A percentile compares a stretch with the other conserved stretches of the same genome.
phyloP scores from a whole-genome alignment of 2,113 vertebrate genomes.

The Nansenia antarctica region DNA sequence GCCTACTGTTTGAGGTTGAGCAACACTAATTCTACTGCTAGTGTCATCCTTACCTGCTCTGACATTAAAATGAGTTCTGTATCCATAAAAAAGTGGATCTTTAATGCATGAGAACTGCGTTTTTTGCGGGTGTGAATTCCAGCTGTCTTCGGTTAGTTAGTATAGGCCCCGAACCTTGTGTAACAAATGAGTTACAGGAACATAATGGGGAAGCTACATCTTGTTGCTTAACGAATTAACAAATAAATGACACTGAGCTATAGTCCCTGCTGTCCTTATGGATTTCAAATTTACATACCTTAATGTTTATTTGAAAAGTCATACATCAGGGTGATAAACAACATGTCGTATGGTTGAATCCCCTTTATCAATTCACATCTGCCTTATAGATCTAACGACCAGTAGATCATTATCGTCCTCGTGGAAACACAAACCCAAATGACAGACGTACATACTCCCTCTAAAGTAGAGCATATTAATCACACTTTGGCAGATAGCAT shows the following conservation, averaged over 20 bases:
- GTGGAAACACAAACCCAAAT: background rate
- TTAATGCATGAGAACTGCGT: background rate
- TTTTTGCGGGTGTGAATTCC: background rate
- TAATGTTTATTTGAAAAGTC: conserved; percentile 1
- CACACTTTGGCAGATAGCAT: conserved; percentile 6
- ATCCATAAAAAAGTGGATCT: background rate
- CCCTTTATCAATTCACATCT: conserved; percentile 21
- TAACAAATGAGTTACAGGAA: background rate
- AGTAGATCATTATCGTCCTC: conserved; percentile 7
- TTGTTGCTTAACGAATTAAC: background rate
- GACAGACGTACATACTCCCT: conserved; percentile 22
- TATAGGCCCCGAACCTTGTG: background rate
- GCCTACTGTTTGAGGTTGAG: background rate
- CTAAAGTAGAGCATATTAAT: background rate
- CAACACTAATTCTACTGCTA: too few relatives aligned
- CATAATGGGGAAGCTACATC: background rate
- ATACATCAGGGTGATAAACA: background rate
- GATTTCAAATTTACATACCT: conserved; percentile 12
- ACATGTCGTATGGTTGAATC: background rate
- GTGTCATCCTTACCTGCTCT: too few relatives aligned
- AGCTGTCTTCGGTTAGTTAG: background rate
- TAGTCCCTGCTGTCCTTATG: background rate
- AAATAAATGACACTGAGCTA: background rate
- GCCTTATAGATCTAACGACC: background rate
- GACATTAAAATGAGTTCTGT: background rate